Evolutionary conservation across 2,888 invertebrate species (phyloP), one percentile per base, ranked within the genome.

Genomic region (Cryptophagus acutangulus): DNA sequence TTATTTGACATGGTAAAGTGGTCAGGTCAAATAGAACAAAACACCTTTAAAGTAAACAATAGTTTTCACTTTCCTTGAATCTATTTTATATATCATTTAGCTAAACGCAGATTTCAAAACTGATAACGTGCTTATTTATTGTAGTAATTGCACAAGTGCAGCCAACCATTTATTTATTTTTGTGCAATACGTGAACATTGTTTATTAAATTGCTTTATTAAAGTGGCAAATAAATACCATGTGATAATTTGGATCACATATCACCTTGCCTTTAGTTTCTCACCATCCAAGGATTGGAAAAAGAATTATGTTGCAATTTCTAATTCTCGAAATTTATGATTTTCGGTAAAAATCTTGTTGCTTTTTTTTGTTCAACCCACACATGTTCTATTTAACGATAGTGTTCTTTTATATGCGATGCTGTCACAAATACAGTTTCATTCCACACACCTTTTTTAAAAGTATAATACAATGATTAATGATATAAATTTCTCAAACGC

Each of bases 31-130:
- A 31, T 20, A 49, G 49, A 49, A 54, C 43, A 35, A 26, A 37
- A 39, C 36, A 26, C 35, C 38, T 59, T 56, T 56, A 57, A 33
- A 57, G 52, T 53, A 63, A 61, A 64, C 63, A 65, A 65, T 65
- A 51, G 65, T 63, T 66, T 66, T 65, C 66, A 65, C 65, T 66
- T 64, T 66, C 65, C 65, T 66, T 65, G 65, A 59, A 57, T 64
- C 59, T 57, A 54, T 62, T 64, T 63, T 59, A 53, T 58, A 55
- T 62, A 62, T 63, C 59, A 55, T 55, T 61, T 57, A 60, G 49
- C 46, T 42, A 51, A 51, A 51, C 40, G 46, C 42, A 45, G 57
- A 57, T 58, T 57, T 50, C 58, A 47, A 54, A 50, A 58, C 41
- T 54, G 53, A 56, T 55, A 58, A 57, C 45, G 51, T 49, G 40